Evolutionary conservation across 2,797 vertebrate species (phyloP), one percentile per base, ranked within the genome.

Genomic region (Passerculus sandwichensis): DNA sequence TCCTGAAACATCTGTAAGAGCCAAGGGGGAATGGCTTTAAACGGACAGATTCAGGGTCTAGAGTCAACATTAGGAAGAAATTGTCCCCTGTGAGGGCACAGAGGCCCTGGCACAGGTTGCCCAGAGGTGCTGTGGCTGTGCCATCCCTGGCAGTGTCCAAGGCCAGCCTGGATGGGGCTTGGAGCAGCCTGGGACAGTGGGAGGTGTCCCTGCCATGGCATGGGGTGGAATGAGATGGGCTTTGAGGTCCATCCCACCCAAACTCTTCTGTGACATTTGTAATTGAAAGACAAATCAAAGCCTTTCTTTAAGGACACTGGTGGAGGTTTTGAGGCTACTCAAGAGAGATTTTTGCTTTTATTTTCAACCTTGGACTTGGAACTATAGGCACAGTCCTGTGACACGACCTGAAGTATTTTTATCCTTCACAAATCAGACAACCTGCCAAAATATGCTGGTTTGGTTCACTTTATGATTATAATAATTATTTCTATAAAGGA

Each of bases 1-100:
- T 71, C 53, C 79, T 65, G 69, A 84, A 94, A 88, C 48, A 76
- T 69, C 87, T 85, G 34, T 67, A 92, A 66, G 48, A 67, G 51
- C 38, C 44, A 61, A 44, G 42, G 53, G 34, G 32, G 5, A 42
- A 78, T 18, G 54, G 19, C 34, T 73, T 48, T 36, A n/a, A 59
- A 53, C n/a, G 30, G 45, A 13, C 27, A 51, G 15, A 59, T 44
- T 44, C 8, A 16, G n/a, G 6, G 11, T 59, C 66, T 51, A n/a
- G 27, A 66, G 12, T 17, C 38, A 25, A 2, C 25, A 38, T 59
- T 17, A 9, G 36, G 36, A 25, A 38, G 29, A 2, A 65, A 51
- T 6, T 36, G 19, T 25, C 65, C 13, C 11, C 27, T 59, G 67
- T 16, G 45, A 38, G 16, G 38, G 5, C 11, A 38, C 26, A 0